A percentile compares a stretch with the other conserved stretches of the same genome.
phyloP scores from a whole-genome alignment of 1,140 invertebrate genomes.

The Nephila pilipes region DNA sequence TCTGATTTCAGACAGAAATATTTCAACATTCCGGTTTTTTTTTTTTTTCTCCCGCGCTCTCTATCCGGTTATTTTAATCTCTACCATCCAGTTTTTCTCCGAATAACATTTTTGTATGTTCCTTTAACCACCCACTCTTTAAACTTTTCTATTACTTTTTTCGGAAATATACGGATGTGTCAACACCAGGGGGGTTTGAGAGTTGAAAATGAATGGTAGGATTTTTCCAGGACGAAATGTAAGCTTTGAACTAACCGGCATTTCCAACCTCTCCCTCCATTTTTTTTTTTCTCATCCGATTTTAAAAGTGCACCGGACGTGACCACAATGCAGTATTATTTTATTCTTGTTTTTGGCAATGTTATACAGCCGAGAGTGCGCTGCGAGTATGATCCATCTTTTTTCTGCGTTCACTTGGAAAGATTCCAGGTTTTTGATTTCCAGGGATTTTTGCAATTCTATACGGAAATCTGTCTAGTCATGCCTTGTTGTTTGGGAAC shows the following conservation, averaged over 20 bases:
- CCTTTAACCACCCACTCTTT: not conserved
- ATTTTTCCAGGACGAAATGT: conserved; percentile 26
- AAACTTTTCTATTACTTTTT: not conserved
- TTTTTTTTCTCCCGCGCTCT: not conserved
- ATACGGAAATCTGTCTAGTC: conserved; percentile 37
- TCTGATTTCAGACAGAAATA: not conserved
- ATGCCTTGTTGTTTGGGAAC: not conserved
- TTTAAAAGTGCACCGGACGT: conserved; percentile 60
- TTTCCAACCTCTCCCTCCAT: not conserved
- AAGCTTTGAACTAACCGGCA: conserved; percentile 44
- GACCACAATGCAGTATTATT: conserved; percentile 57
- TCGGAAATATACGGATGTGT: conserved; percentile 39
- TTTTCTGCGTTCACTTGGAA: conserved; percentile 1
- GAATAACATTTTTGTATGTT: not conserved
- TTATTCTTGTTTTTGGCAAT: conserved; percentile 15
- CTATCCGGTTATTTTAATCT: not conserved
- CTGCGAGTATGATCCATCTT: not conserved
- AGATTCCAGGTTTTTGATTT: conserved; percentile 46
- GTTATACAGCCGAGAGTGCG: conserved; percentile 19
- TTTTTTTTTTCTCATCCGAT: conserved; percentile 26
- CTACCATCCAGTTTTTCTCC: not conserved
- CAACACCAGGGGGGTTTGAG: conserved; percentile 26
- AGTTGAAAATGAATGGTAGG: not conserved
- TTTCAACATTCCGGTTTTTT: not conserved
- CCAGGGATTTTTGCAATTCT: conserved; percentile 35